These are phyloP conservation scores for Zelleria hepariella DNA, from an alignment of 2,888 invertebrate species.

Conservation along the genomic window DNA sequence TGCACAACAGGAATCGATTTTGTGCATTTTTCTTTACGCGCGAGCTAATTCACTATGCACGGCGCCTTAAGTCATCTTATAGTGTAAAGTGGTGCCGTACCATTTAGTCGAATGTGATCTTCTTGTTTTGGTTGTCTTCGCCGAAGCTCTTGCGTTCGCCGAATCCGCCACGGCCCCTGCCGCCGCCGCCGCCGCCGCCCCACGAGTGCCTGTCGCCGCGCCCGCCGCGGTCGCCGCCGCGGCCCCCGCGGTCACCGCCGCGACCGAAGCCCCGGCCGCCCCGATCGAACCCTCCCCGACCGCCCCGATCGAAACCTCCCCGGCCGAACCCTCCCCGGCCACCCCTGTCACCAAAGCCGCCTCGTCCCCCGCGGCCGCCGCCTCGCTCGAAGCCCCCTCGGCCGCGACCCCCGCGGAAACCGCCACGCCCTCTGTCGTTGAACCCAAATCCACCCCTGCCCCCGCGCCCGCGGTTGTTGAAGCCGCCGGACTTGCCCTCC, in stretches of 20 bases:
- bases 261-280: slow-evolving; percentile 25
- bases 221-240: slow-evolving; percentile 23
- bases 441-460: slow-evolving; percentile 41
- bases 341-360: slow-evolving; percentile 24
- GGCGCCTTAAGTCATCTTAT: too few species aligned
- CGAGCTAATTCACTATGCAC: background rate
- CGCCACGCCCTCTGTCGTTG: slow-evolving; percentile 33
- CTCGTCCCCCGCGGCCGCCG: slow-evolving; percentile 34
- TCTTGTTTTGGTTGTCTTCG: slow-evolving; percentile 77
- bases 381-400: slow-evolving; percentile 32
- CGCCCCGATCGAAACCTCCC: slow-evolving; percentile 22
- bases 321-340: slow-evolving; percentile 15
- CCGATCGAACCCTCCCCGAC: slow-evolving; percentile 30
- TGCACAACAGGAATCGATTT: too few species aligned
- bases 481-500: slow-evolving; percentile 17
- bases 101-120: slow-evolving; percentile 77
- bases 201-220: slow-evolving; percentile 48
- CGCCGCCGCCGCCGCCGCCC: slow-evolving; percentile 39
- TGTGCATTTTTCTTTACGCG: too few species aligned
- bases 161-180: slow-evolving; percentile 62
- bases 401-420: slow-evolving; percentile 12
- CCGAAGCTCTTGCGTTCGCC: slow-evolving; percentile 76
- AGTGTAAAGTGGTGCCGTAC: slow-evolving; percentile 22
- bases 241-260: slow-evolving; percentile 40
- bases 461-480: slow-evolving; percentile 23